These are phyloP conservation scores for Piscicola geometra DNA, from an alignment of 2,888 invertebrate genomes.

Conservation along the genomic window DNA sequence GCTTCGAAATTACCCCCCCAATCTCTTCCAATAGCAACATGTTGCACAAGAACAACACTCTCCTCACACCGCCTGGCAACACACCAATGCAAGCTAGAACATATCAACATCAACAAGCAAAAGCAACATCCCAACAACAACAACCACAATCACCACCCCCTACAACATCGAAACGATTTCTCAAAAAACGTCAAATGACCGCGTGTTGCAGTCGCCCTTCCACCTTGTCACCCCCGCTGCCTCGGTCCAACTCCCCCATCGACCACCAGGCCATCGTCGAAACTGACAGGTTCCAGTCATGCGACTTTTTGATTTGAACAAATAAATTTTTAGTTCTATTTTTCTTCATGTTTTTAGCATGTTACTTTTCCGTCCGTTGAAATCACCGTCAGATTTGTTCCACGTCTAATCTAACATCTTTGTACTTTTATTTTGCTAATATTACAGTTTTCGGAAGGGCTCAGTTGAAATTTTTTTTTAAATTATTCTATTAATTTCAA, in stretches of 20 bases:
- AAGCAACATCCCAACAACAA: background rate
- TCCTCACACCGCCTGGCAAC: background rate
- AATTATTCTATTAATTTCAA: no score
- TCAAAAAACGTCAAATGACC: background rate
- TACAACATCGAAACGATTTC: background rate
- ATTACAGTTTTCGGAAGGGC: no score
- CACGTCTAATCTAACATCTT: no score
- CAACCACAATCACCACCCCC: background rate
- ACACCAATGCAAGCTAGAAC: background rate
- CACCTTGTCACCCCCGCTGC: constrained; percentile 22
- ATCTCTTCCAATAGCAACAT: background rate
- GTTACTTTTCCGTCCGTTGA: no score
- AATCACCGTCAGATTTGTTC: no score
- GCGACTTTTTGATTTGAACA: no score
- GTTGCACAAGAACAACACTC: background rate
- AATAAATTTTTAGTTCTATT: no score
- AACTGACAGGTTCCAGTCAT: constrained; percentile 23
- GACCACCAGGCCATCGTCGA: constrained; percentile 30
- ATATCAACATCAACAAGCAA: background rate
- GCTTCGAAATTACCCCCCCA: constrained; percentile 18
- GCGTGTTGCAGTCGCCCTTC: constrained; percentile 1
- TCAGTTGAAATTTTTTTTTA: no score
- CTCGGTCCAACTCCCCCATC: background rate
- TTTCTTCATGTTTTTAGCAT: no score
- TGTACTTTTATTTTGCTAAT: no score